phyloP scores from a whole-genome alignment of 2,113 vertebrate species.

The Chaenocephalus aceratus region DNA sequence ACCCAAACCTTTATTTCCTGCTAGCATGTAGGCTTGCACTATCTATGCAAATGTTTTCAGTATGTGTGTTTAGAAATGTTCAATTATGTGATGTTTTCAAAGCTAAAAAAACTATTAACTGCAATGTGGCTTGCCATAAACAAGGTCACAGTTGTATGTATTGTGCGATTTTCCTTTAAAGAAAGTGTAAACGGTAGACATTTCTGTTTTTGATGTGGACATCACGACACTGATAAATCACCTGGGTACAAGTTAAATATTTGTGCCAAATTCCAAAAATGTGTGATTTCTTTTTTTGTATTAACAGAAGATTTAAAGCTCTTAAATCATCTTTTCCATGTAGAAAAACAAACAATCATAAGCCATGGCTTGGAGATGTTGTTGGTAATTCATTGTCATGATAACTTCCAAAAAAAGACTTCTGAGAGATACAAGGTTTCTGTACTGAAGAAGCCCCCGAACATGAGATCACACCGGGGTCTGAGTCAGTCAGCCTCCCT shows the following conservation, averaged over 20 bases:
- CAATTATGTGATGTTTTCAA: neutral
- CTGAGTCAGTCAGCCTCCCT: conserved; percentile 40
- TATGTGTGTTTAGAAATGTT: neutral
- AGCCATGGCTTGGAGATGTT: neutral
- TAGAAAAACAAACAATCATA: neutral
- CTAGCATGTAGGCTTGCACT: too few relatives aligned
- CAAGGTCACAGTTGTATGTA: too few relatives aligned
- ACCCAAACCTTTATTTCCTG: too few relatives aligned
- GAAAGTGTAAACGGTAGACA: too few relatives aligned
- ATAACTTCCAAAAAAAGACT: neutral
- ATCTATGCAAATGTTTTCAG: neutral
- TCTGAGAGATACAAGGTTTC: neutral
- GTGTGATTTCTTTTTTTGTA: neutral
- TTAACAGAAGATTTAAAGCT: neutral
- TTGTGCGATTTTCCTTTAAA: too few relatives aligned
- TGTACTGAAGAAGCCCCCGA: conserved; percentile 11
- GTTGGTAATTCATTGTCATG: neutral
- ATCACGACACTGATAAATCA: too few relatives aligned
- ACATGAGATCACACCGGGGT: conserved; percentile 29
- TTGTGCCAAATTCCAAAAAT: neutral
- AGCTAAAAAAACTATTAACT: too few relatives aligned
- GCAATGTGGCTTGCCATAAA: too few relatives aligned
- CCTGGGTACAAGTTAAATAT: neutral
- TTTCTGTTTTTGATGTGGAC: too few relatives aligned
- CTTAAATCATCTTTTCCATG: too few relatives aligned